Conservation (phyloP, 1,140 invertebrate genomes). For the Globodera rostochiensis region DNA sequence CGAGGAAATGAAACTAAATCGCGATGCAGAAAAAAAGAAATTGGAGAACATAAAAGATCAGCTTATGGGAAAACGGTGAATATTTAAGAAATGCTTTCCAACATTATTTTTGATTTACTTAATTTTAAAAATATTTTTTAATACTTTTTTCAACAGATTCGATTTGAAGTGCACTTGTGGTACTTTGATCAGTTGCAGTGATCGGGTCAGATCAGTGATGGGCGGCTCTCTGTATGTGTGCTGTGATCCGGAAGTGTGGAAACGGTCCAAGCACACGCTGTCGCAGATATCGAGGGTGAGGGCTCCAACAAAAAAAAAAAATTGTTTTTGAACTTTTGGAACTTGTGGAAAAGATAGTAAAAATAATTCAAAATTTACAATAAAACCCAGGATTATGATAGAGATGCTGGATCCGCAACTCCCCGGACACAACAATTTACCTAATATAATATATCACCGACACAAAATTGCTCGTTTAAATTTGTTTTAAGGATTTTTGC, state of each 20-base stretch:
- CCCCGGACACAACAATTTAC: too few relatives aligned
- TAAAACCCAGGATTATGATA: too few relatives aligned
- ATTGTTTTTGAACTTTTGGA: too few relatives aligned
- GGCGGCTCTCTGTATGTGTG: slow-evolving; percentile 33
- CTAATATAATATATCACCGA: too few relatives aligned
- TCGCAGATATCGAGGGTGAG: slow-evolving; percentile 24
- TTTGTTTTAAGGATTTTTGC: too few relatives aligned
- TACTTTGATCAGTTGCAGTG: slow-evolving; percentile 36
- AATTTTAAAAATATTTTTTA: slow-evolving; percentile 26
- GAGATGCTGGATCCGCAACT: too few relatives aligned
- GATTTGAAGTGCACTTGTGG: slow-evolving; percentile 16
- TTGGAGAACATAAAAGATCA: slow-evolving; percentile 10
- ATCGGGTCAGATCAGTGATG: slow-evolving; percentile 31
- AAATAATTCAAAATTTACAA: too few relatives aligned
- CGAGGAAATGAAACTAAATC: neutral
- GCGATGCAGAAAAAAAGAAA: slow-evolving; percentile 2
- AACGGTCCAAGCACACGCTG: slow-evolving; percentile 22
- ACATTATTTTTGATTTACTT: slow-evolving; percentile 16
- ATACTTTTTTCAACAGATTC: neutral
- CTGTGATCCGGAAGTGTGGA: slow-evolving; percentile 35
- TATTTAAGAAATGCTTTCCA: neutral
- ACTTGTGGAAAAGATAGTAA: too few relatives aligned
- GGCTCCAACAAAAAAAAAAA: too few relatives aligned
- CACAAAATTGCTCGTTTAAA: too few relatives aligned
- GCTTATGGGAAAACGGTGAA: slow-evolving; percentile 15